Evolutionary conservation across 2,797 vertebrate genomes (phyloP).

Genomic region (Hydrophis major): DNA sequence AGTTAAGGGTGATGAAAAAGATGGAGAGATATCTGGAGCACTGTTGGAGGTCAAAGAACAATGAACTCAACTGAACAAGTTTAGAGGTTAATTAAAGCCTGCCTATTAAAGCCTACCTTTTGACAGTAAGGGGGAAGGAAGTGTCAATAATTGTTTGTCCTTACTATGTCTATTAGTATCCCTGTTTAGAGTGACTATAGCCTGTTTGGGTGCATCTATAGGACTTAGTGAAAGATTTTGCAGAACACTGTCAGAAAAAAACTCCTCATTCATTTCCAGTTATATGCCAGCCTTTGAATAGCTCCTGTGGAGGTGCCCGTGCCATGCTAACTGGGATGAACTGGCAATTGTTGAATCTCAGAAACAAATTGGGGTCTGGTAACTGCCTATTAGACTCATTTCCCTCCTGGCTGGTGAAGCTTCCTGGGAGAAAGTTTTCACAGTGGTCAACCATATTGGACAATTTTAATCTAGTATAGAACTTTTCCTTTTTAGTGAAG

Average conservation of each 20-base stretch:
- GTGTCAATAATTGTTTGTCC: not conserved
- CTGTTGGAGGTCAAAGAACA: not conserved
- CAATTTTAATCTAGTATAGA: not conserved
- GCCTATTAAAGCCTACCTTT: not conserved
- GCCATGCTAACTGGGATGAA: not conserved
- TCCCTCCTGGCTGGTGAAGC: not conserved
- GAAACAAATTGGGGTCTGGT: not conserved
- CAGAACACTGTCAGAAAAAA: not conserved
- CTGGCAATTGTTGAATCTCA: not conserved
- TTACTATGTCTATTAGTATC: not conserved
- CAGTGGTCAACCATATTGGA: not conserved
- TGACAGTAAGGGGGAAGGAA: not conserved
- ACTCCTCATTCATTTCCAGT: not conserved
- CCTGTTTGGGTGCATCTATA: not conserved
- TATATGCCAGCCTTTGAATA: not conserved
- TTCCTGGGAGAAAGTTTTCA: not conserved
- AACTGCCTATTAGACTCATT: not conserved
- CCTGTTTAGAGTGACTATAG: not conserved
- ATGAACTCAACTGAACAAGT: not conserved
- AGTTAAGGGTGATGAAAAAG: not conserved
- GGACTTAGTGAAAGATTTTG: not conserved
- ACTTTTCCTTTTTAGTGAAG: not conserved
- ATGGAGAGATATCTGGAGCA: not conserved
- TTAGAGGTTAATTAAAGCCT: not conserved
- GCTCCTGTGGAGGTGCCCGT: not conserved